Conservation (phyloP, 2,888 invertebrate species). For the Phytoseiulus persimilis region DNA sequence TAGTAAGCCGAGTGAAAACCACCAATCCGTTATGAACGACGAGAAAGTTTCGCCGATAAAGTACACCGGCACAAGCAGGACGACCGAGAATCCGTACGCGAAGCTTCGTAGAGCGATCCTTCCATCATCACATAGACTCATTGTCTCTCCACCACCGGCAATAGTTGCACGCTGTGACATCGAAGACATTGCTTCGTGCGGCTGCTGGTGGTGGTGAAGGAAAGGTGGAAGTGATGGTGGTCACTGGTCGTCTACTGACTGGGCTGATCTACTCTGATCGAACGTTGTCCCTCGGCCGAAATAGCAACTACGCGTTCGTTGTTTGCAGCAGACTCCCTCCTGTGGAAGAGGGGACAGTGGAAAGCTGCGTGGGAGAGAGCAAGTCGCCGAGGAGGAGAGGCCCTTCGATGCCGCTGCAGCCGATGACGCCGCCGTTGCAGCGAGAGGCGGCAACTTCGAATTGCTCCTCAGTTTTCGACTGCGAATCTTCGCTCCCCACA, state of each 20-base stretch:
- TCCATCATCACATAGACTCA: background rate
- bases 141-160: slow-evolving; percentile 5
- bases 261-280: background rate
- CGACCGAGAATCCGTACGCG: slow-evolving; percentile 18
- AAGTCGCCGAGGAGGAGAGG: background rate
- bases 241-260: background rate
- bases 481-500: no score
- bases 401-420: background rate
- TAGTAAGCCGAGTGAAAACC: background rate
- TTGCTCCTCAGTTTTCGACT: background rate
- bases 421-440: background rate
- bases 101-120: background rate
- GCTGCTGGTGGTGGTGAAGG: background rate
- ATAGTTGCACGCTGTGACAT: background rate
- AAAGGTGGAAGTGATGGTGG: background rate
- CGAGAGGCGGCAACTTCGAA: background rate
- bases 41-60: background rate
- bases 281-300: background rate
- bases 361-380: background rate
- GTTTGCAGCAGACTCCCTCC: background rate
- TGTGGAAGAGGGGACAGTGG: background rate
- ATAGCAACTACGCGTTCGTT: background rate
- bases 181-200: background rate
- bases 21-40: background rate
- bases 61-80: slow-evolving; percentile 11